Percentiles rank a stretch among this genome's conserved stretches.
These are phyloP conservation scores for Andrena camellia DNA, from an alignment of 2,888 invertebrate genomes.

Conservation along the genomic window DNA sequence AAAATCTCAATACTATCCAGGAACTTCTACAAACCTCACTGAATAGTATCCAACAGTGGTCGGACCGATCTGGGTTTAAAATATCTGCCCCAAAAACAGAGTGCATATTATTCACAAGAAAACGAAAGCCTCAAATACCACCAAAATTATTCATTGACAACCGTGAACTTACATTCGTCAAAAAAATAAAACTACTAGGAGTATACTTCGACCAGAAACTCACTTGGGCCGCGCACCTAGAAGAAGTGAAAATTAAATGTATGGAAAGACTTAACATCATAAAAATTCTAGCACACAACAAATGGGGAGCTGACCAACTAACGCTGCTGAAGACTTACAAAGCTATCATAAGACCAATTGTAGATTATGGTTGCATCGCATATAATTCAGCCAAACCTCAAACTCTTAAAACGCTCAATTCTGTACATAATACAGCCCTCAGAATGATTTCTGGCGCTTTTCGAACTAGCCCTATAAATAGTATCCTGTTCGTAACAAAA, in stretches of 20 bases:
- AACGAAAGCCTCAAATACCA: not conserved
- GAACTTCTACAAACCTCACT: too few relatives aligned
- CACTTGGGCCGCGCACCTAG: not conserved
- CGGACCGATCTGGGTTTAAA: too few relatives aligned
- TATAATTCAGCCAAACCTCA: slow-evolving; percentile 6
- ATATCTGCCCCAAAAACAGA: too few relatives aligned
- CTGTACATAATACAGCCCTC: not conserved
- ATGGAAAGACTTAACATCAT: not conserved
- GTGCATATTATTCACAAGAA: not conserved
- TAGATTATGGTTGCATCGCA: not conserved
- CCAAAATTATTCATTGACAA: slow-evolving; percentile 9
- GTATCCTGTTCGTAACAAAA: not conserved
- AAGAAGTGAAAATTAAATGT: not conserved
- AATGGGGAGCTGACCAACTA: not conserved
- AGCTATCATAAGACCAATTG: not conserved
- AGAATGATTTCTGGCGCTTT: not conserved
- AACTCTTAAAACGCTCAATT: not conserved
- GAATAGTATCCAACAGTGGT: too few relatives aligned
- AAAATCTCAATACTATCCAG: too few relatives aligned
- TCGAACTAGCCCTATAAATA: slow-evolving; percentile 5
- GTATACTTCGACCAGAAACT: not conserved
- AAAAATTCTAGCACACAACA: slow-evolving; percentile 2
- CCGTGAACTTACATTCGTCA: not conserved
- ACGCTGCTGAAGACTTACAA: not conserved
- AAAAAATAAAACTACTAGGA: slow-evolving; percentile 3